Conservation (phyloP, 1,140 invertebrate genomes). For the Cephus cinctus region DNA sequence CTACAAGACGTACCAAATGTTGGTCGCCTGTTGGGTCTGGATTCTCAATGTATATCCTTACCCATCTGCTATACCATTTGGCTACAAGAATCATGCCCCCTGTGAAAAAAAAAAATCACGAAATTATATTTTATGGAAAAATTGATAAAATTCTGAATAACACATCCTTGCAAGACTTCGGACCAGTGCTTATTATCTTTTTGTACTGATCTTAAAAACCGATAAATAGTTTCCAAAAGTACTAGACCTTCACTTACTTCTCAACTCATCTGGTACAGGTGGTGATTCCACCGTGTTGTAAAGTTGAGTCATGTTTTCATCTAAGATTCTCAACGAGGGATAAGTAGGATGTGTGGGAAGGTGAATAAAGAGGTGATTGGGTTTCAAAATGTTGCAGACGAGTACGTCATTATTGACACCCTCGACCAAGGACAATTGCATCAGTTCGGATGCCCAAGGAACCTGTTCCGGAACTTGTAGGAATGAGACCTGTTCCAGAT, state of each 20-base stretch:
- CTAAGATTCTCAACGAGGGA: slow-evolving; percentile 74
- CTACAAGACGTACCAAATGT: slow-evolving; percentile 85
- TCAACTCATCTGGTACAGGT: slow-evolving; percentile 62
- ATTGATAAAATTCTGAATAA: background rate
- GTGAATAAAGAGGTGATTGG: slow-evolving; percentile 89
- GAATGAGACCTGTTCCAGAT: slow-evolving; percentile 73
- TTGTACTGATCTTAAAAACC: too few relatives aligned
- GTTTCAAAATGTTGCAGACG: slow-evolving; percentile 79
- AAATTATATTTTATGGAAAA: background rate
- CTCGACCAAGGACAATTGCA: slow-evolving; percentile 80
- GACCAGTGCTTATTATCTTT: too few relatives aligned
- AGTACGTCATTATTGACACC: slow-evolving; percentile 92
- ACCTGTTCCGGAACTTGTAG: slow-evolving; percentile 26
- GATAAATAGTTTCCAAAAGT: too few relatives aligned
- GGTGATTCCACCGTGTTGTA: slow-evolving; percentile 68
- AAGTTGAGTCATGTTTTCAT: slow-evolving; percentile 69
- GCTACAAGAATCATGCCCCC: slow-evolving; percentile 87
- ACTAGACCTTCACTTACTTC: slow-evolving; percentile 59
- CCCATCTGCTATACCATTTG: slow-evolving; percentile 81
- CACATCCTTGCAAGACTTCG: background rate
- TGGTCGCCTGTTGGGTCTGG: slow-evolving; percentile 66
- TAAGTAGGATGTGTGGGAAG: slow-evolving; percentile 91
- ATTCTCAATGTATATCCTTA: slow-evolving; percentile 79
- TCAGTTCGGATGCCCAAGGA: slow-evolving; percentile 32
- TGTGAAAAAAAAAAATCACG: slow-evolving; percentile 49